A percentile compares a stretch with the other conserved stretches of the same genome.
phyloP scores from a whole-genome alignment of 1,140 invertebrate genomes.

The Fopius arisanus region DNA sequence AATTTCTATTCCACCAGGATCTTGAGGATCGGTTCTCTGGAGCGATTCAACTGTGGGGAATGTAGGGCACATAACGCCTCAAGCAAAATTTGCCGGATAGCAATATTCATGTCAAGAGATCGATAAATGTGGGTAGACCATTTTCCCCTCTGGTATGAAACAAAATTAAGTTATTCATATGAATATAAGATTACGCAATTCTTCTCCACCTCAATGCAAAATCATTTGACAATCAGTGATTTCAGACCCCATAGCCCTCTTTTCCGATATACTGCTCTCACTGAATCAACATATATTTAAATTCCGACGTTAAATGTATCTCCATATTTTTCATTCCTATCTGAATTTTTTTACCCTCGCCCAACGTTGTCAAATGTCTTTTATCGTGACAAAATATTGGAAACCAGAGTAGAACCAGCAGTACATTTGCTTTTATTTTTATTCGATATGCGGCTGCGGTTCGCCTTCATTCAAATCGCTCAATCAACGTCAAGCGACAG shows the following conservation, averaged over 20 bases:
- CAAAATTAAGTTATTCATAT: background rate
- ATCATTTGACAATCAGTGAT: background rate
- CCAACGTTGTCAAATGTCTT: background rate
- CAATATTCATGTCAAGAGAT: constrained; percentile 2
- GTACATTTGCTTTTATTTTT: background rate
- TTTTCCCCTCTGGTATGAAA: background rate
- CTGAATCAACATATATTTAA: background rate
- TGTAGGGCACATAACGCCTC: background rate
- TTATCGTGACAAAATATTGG: background rate
- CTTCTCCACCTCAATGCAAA: background rate
- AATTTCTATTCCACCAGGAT: background rate
- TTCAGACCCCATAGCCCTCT: background rate
- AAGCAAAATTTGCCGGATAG: background rate
- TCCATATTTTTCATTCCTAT: background rate
- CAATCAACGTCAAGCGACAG: background rate
- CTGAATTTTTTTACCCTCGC: background rate
- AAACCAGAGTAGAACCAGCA: background rate
- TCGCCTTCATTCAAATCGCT: background rate
- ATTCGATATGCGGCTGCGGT: background rate
- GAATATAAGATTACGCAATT: constrained; percentile 2
- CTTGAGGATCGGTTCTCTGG: background rate
- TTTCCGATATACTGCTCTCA: background rate
- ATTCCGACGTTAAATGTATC: background rate
- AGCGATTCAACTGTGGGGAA: background rate
- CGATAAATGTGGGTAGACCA: background rate